These are phyloP conservation scores for Oreonectes daqikongensis DNA, from an alignment of 2,797 vertebrate genomes.

Conservation along the genomic window DNA sequence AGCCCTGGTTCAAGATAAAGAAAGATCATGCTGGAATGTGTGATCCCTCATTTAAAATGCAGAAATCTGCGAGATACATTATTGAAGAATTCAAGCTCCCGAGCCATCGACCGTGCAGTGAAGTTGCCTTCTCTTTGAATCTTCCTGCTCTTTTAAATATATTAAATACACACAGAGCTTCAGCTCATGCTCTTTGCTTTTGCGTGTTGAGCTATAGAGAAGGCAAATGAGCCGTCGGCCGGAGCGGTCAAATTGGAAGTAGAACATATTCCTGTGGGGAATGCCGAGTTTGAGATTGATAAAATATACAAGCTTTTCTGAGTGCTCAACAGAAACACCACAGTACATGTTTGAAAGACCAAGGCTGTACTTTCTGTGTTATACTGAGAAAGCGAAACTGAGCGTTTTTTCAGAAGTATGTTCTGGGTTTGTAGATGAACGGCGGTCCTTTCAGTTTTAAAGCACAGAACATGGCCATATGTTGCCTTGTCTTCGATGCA, in stretches of 20 bases:
- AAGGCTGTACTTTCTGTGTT: not conserved
- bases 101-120: conserved; percentile 55
- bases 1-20: not conserved
- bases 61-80: conserved; percentile 68
- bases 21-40: conserved; percentile 52
- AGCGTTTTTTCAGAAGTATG: not conserved
- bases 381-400: not conserved
- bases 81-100: conserved; percentile 69
- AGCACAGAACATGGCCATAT: not conserved
- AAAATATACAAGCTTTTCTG: conserved; percentile 68
- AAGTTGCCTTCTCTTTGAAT: conserved; percentile 61
- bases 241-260: conserved; percentile 59
- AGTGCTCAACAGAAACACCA: conserved; percentile 50
- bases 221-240: conserved; percentile 45
- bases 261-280: conserved; percentile 58
- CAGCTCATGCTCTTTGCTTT: conserved; percentile 55
- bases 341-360: conserved; percentile 25
- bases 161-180: conserved; percentile 35
- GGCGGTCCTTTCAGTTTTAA: conserved; percentile 14
- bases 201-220: conserved; percentile 47
- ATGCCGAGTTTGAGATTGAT: conserved; percentile 54
- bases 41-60: conserved; percentile 71
- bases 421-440: not conserved
- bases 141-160: conserved; percentile 33
- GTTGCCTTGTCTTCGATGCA: not conserved